Percentiles rank a stretch among this genome's conserved stretches.
These are phyloP conservation scores for Musca domestica DNA, from an alignment of 1,140 invertebrate species.

Conservation along the genomic window DNA sequence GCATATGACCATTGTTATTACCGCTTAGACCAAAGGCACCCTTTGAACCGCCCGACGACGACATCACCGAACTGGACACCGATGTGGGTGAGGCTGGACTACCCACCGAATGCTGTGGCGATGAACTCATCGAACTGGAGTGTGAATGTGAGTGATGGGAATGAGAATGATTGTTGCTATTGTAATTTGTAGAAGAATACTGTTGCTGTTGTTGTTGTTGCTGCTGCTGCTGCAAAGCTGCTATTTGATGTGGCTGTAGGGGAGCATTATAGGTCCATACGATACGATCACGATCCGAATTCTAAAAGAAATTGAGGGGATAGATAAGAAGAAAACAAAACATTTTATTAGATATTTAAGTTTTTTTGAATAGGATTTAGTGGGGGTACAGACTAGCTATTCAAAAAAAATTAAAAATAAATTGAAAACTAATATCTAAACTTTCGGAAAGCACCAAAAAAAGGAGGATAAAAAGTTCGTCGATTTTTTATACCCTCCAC, in stretches of 20 bases:
- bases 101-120: slow-evolving; percentile 57
- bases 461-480: too few species aligned
- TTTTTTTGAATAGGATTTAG: too few species aligned
- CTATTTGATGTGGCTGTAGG: slow-evolving; percentile 57
- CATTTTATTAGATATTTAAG: slow-evolving; percentile 1
- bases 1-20: slow-evolving; percentile 27
- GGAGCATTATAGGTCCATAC: slow-evolving; percentile 91
- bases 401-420: too few species aligned
- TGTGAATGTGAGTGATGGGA: slow-evolving; percentile 53
- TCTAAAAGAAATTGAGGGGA: slow-evolving; percentile 32
- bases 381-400: too few species aligned
- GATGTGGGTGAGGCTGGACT: slow-evolving; percentile 78
- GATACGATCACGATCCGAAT: slow-evolving; percentile 62
- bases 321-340: slow-evolving; percentile 10
- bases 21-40: slow-evolving; percentile 50
- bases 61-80: slow-evolving; percentile 82
- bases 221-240: slow-evolving; percentile 48
- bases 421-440: too few species aligned
- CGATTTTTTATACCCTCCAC: too few species aligned
- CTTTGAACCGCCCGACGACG: slow-evolving; percentile 63
- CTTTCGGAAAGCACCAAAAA: too few species aligned
- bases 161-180: slow-evolving; percentile 12
- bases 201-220: slow-evolving; percentile 47
- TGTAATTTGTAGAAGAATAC: slow-evolving; percentile 28
- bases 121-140: slow-evolving; percentile 56